phyloP scores from a whole-genome alignment of 2,113 vertebrate genomes.

The Barnardius zonarius region DNA sequence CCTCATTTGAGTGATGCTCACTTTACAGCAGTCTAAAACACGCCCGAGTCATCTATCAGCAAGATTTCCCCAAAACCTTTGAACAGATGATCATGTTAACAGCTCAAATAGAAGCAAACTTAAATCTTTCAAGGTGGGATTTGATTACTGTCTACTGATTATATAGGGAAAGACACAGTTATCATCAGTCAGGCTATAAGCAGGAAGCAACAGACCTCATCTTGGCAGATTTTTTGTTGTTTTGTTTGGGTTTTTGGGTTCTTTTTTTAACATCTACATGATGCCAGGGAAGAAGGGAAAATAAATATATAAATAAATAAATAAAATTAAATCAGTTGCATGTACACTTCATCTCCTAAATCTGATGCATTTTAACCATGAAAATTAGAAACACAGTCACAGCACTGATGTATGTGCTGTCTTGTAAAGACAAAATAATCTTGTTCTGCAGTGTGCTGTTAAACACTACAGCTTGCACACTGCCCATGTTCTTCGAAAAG shows the following conservation, averaged over 20 bases:
- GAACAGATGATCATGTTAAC: neutral
- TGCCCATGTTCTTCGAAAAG: neutral
- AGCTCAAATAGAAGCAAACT: neutral
- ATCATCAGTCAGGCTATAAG: neutral
- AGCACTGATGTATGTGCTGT: rapidly evolving
- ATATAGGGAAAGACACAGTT: neutral
- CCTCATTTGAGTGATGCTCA: neutral
- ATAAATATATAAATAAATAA: neutral
- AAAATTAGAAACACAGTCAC: neutral
- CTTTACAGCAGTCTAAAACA: neutral
- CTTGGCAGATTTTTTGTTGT: neutral
- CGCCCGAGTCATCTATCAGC: neutral
- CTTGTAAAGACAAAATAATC: neutral
- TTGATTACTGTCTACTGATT: neutral
- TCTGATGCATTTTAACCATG: neutral
- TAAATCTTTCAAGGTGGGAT: neutral
- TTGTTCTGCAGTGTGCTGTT: neutral
- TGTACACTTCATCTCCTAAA: neutral
- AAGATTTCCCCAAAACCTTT: neutral
- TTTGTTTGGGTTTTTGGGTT: neutral
- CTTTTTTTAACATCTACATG: neutral
- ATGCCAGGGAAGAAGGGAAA: neutral
- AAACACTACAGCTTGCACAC: neutral
- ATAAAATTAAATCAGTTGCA: neutral
- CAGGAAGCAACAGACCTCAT: neutral